phyloP scores from a whole-genome alignment of 2,888 invertebrate species.

The Heteromyza rotundicornis region DNA sequence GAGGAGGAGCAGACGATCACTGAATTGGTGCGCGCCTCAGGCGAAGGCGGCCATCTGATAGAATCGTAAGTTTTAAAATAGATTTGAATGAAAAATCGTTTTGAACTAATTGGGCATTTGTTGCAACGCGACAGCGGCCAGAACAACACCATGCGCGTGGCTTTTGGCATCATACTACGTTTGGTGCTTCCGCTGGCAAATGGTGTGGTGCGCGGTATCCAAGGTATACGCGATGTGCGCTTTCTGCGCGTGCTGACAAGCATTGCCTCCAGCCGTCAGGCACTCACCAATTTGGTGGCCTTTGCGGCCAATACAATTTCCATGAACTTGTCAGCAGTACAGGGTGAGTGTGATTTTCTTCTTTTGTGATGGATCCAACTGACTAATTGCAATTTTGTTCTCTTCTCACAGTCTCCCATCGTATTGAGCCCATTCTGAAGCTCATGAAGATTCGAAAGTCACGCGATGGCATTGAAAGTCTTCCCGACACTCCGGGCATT shows the following conservation, averaged over 20 bases:
- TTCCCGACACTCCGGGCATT: constrained; percentile 43
- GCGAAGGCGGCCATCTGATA: constrained; percentile 37
- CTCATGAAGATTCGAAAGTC: constrained; percentile 57
- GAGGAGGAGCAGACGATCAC: constrained; percentile 52
- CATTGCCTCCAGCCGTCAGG: constrained; percentile 55
- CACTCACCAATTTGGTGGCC: constrained; percentile 57
- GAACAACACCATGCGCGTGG: constrained; percentile 53
- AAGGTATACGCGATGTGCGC: constrained; percentile 57
- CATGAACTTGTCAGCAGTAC: constrained; percentile 59
- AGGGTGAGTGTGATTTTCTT: constrained; percentile 47
- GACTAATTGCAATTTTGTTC: background rate
- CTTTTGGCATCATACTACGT: constrained; percentile 57
- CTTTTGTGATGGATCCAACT: background rate
- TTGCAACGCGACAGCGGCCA: constrained; percentile 38
- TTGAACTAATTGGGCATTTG: background rate
- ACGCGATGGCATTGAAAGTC: constrained; percentile 51
- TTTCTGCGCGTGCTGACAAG: constrained; percentile 50
- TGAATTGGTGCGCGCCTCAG: constrained; percentile 47
- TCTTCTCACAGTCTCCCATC: constrained; percentile 51
- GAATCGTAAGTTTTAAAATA: constrained; percentile 42
- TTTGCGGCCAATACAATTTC: constrained; percentile 62
- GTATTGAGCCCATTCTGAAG: constrained; percentile 58
- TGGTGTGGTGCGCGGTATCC: constrained; percentile 56
- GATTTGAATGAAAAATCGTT: background rate
- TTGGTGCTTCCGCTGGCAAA: constrained; percentile 58